phyloP scores from a whole-genome alignment of 1,140 invertebrate genomes.

The Nixonia krombeini region DNA sequence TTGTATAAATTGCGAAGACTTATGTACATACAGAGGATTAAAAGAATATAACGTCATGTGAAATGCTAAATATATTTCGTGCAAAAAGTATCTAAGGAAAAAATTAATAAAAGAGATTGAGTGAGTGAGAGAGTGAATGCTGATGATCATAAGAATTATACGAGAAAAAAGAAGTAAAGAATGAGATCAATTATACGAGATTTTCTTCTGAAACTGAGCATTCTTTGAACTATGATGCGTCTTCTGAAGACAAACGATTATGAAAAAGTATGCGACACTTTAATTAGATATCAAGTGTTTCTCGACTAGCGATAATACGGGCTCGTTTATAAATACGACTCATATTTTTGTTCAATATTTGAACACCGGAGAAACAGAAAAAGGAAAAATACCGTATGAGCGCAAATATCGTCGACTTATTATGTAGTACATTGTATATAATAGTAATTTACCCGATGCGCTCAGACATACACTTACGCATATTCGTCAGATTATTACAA shows the following conservation, averaged over 20 bases:
- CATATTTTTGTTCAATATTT: slow-evolving; percentile 59
- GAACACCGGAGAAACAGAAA: slow-evolving; percentile 45
- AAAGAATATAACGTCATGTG: slow-evolving; percentile 27
- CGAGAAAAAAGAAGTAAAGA: slow-evolving; percentile 9
- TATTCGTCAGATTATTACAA: slow-evolving; percentile 51
- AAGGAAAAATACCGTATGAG: slow-evolving; percentile 31
- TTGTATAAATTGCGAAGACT: slow-evolving; percentile 49
- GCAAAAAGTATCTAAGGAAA: slow-evolving; percentile 38
- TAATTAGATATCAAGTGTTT: slow-evolving; percentile 44
- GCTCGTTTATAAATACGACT: slow-evolving; percentile 38
- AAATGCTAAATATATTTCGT: slow-evolving; percentile 25
- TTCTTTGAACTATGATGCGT: slow-evolving; percentile 23
- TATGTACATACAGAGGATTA: slow-evolving; percentile 50
- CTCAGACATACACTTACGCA: slow-evolving; percentile 38
- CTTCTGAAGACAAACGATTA: slow-evolving; percentile 26
- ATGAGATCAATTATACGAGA: too few relatives aligned
- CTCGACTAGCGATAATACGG: slow-evolving; percentile 29
- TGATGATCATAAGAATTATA: too few relatives aligned
- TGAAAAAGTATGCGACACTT: slow-evolving; percentile 26
- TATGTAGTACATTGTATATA: slow-evolving; percentile 56
- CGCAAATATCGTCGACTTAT: slow-evolving; percentile 49
- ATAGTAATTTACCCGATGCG: slow-evolving; percentile 46
- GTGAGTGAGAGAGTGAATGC: slow-evolving; percentile 8
- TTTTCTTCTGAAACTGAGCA: slow-evolving; percentile 12
- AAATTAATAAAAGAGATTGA: too few relatives aligned